phyloP scores from a whole-genome alignment of 35 echinoderm and acorn worm species.

The Antedon bifida region DNA sequence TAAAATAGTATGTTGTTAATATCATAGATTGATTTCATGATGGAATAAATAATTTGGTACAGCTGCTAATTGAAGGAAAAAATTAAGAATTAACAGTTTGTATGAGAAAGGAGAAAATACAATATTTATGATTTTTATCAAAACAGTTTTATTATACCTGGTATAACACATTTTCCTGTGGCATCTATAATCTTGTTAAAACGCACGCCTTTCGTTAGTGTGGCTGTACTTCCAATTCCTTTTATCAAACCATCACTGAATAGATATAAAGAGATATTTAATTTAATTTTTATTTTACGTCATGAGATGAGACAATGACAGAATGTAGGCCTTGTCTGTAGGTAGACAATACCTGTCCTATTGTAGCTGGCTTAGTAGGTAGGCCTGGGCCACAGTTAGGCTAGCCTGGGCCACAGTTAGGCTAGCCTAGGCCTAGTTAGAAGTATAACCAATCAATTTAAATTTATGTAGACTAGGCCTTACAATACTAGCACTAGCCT shows the following conservation, averaged over 20 bases:
- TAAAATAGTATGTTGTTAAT: too few species aligned
- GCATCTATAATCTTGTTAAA: conserved; percentile 70
- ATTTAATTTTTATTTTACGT: not conserved
- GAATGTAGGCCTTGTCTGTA: not conserved
- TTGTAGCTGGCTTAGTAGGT: not conserved
- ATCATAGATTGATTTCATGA: too few species aligned
- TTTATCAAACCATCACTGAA: conserved; percentile 53
- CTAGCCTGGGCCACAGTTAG: not conserved
- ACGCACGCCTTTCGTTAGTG: conserved; percentile 24
- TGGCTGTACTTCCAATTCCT: conserved; percentile 37
- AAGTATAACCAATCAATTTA: too few species aligned
- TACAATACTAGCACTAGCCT: too few species aligned
- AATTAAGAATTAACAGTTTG: too few species aligned
- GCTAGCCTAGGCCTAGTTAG: not conserved
- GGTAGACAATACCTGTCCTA: not conserved
- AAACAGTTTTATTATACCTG: conserved; percentile 32
- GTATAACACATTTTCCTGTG: conserved; percentile 68
- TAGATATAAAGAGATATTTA: conserved; percentile 4
- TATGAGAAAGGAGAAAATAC: too few species aligned
- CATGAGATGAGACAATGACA: too few species aligned
- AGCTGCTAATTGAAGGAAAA: too few species aligned
- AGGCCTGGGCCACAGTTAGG: too few species aligned
- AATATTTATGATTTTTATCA: too few species aligned
- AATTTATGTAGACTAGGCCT: too few species aligned
- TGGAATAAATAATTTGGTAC: too few species aligned